phyloP scores from a whole-genome alignment of 1,140 invertebrate genomes.

The Apis cerana region DNA sequence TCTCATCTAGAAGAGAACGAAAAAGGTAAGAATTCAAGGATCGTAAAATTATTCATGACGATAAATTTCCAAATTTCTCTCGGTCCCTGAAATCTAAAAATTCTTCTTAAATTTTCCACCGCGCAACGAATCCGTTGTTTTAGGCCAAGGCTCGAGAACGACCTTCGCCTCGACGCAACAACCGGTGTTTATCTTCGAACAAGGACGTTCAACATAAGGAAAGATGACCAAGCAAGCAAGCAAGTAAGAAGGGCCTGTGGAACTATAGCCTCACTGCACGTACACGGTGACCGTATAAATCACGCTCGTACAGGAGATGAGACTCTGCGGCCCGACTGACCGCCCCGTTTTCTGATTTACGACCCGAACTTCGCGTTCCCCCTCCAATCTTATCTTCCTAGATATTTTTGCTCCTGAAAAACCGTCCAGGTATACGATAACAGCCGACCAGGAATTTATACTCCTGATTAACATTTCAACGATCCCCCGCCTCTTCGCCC shows the following conservation, averaged over 20 bases:
- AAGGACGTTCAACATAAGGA: not conserved
- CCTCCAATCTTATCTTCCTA: conserved; percentile 57
- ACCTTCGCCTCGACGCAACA: too few species aligned
- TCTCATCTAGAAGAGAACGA: too few species aligned
- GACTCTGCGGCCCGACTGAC: conserved; percentile 61
- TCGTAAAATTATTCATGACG: too few species aligned
- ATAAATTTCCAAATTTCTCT: too few species aligned
- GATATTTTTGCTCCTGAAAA: conserved; percentile 62
- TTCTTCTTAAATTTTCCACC: too few species aligned
- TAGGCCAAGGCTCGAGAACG: too few species aligned
- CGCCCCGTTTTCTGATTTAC: conserved; percentile 67
- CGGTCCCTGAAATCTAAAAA: too few species aligned
- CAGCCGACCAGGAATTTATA: conserved; percentile 49
- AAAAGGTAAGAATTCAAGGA: too few species aligned
- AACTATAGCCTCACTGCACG: conserved; percentile 21
- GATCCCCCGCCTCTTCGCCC: not conserved
- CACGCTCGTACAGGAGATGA: conserved; percentile 57
- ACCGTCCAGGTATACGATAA: conserved; percentile 52
- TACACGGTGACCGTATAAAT: conserved; percentile 62
- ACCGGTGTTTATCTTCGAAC: not conserved
- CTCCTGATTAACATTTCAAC: conserved; percentile 60
- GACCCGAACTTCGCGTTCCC: conserved; percentile 56
- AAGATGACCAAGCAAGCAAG: conserved; percentile 30
- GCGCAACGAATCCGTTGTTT: too few species aligned
- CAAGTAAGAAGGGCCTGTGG: not conserved